Base-by-base conservation (phyloP, 2,888 invertebrate species). In the Caenorhabditis angaria region DNA sequence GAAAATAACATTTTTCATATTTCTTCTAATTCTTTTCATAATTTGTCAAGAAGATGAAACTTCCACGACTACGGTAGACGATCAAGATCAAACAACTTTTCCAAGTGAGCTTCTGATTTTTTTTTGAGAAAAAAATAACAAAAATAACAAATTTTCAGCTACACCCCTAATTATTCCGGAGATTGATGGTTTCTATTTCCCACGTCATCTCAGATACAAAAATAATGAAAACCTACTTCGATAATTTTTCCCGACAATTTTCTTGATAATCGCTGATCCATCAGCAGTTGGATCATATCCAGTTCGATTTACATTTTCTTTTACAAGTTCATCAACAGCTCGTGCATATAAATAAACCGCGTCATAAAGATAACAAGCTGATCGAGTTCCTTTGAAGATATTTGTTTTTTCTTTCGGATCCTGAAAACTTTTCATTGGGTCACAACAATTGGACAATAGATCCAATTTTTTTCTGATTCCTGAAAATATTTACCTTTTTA, bases 271-370 rank as follows among this genome's bases (percentile, higher is more conserved):
- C 0, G 91, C 91, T 0, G 91, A 91, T 5, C 94, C 94, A 87
- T 94, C 92, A 54, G 91, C 91, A 8, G 82, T 75, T 12, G 83
- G 80, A 61, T 79, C 79, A 61, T 76, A 76, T 0, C 59, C 65
- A 18, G 32, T 57, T 53, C 27, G 18, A 48, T 41, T 59, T 32
- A 14, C 51, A 29, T 41, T 51, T 64, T 92, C 20, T 25, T 90
- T 87, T 76, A 94, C 90, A 0, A 92, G 90, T 61, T 93, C 92
- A 0, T 93, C 92, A 20, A 94, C 90, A 0, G 94, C 94, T 14
- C 91, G 90, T 0, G 94, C 94, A 89, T 94, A 95, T 63, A 95
- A 91, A 87, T 92, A 91, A 1, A 95, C 93, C 0, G 94, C 94
- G 85, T 95, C 94, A 88, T 93, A 94, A 0, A 93, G 90, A 87